Conservation (phyloP, 2,797 vertebrate species). For the Sciaenops ocellatus region DNA sequence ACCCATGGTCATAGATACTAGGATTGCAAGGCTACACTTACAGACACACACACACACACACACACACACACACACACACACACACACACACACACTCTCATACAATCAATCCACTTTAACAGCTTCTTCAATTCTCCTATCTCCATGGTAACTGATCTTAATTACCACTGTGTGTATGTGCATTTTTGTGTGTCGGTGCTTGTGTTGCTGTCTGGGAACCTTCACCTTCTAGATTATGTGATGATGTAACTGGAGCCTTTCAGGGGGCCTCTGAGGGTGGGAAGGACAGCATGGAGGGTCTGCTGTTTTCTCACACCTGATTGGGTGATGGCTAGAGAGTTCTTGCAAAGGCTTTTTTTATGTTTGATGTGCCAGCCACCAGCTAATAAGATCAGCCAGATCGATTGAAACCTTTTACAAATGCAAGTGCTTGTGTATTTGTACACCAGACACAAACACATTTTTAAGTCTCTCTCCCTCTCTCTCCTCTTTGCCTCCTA, state of each 20-base stretch:
- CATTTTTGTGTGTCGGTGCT: slow-evolving; percentile 37
- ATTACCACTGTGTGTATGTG: slow-evolving; percentile 61
- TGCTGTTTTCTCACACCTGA: slow-evolving; percentile 71
- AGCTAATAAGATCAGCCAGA: slow-evolving; percentile 78
- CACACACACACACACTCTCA: slow-evolving; percentile 20
- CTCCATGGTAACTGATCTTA: slow-evolving; percentile 81
- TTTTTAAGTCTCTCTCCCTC: slow-evolving; percentile 47
- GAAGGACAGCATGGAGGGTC: slow-evolving; percentile 57
- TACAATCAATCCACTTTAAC: slow-evolving; percentile 68
- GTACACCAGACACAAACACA: slow-evolving; percentile 61
- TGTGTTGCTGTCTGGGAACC: slow-evolving; percentile 69
- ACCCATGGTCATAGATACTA: slow-evolving; percentile 44
- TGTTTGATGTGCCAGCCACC: slow-evolving; percentile 76
- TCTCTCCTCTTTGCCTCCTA: slow-evolving; percentile 29
- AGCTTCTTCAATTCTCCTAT: slow-evolving; percentile 71
- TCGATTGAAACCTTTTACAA: slow-evolving; percentile 80
- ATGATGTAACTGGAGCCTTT: slow-evolving; percentile 78
- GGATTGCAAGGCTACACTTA: slow-evolving; percentile 30
- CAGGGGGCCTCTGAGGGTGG: slow-evolving; percentile 67
- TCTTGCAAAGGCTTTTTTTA: slow-evolving; percentile 51
- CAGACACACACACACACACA: slow-evolving; percentile 27
- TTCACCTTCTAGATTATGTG: slow-evolving; percentile 75
- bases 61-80: slow-evolving; percentile 25
- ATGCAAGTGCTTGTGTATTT: slow-evolving; percentile 70
- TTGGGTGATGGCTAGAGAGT: slow-evolving; percentile 68